A percentile compares a stretch with the other conserved stretches of the same genome.
Evolutionary conservation across 2,797 vertebrate genomes (phyloP).

Genomic region (Schizothorax lantsangensis): DNA sequence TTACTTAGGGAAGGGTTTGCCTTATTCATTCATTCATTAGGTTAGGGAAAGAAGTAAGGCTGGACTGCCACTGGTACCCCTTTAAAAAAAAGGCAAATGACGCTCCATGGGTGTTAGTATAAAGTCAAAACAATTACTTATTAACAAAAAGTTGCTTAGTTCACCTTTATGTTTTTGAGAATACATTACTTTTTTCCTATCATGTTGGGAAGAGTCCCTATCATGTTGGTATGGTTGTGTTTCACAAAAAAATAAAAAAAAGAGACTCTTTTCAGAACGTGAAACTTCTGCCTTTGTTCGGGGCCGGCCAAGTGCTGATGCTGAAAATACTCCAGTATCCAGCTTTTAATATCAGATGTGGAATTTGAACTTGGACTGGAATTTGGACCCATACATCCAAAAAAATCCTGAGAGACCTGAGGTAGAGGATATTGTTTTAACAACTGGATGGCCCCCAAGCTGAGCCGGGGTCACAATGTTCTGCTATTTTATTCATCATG

Average conservation of each 20-base stretch:
- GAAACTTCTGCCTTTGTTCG: slow-evolving; percentile 43
- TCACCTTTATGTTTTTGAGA: not conserved
- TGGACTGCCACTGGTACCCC: not conserved
- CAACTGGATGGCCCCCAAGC: slow-evolving; percentile 56
- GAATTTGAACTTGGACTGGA: slow-evolving; percentile 59
- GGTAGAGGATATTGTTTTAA: slow-evolving; percentile 60
- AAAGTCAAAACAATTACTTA: not conserved
- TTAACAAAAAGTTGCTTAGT: not conserved
- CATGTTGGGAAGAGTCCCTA: not conserved
- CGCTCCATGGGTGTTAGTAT: not conserved
- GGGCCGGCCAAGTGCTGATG: slow-evolving; percentile 51
- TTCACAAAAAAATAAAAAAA: slow-evolving; percentile 30
- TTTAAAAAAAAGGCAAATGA: not conserved
- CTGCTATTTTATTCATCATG: slow-evolving; percentile 56
- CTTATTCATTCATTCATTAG: not conserved
- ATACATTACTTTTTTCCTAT: not conserved
- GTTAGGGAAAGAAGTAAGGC: not conserved
- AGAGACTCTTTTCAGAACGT: slow-evolving; percentile 40
- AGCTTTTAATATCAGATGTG: slow-evolving; percentile 60
- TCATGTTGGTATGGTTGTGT: slow-evolving; percentile 1
- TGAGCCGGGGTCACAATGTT: slow-evolving; percentile 54
- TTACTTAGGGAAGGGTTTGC: not conserved
- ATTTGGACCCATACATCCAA: slow-evolving; percentile 51
- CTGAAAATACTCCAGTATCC: slow-evolving; percentile 45
- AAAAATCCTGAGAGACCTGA: slow-evolving; percentile 56